Conservation (phyloP, 2,888 invertebrate genomes). For the Lepeophtheirus nordmannii region DNA sequence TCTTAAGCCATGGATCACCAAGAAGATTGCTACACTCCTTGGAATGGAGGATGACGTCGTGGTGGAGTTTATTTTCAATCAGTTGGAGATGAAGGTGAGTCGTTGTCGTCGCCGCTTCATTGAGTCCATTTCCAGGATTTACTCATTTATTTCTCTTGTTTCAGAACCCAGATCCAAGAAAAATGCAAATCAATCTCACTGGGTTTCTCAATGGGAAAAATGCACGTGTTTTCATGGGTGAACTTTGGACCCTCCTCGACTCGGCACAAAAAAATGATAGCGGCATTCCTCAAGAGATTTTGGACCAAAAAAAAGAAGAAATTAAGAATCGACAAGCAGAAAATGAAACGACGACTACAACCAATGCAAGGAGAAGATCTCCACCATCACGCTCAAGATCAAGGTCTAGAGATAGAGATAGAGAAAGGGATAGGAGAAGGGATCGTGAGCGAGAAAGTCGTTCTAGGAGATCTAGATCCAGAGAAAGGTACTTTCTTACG, state of each 20-base stretch:
- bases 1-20: constrained; percentile 96
- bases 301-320: constrained; percentile 92
- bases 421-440: constrained; percentile 35
- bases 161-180: constrained; percentile 87
- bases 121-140: background rate
- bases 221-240: constrained; percentile 91
- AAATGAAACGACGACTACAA: background rate
- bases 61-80: constrained; percentile 95
- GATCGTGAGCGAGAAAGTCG: constrained; percentile 33
- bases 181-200: constrained; percentile 98
- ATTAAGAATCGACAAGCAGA: constrained; percentile 52
- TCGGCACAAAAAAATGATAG: constrained; percentile 88
- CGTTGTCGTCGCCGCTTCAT: background rate
- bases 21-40: constrained; percentile 84
- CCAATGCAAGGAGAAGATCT: constrained; percentile 26
- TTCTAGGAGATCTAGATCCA: constrained; percentile 31
- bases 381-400: constrained; percentile 25
- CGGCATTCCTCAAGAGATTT: constrained; percentile 84
- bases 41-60: constrained; percentile 98
- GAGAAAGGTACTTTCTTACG: background rate
- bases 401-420: too few relatives aligned
- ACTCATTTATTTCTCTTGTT: constrained; percentile 32
- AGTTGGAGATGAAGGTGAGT: constrained; percentile 81
- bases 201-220: constrained; percentile 96
- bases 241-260: constrained; percentile 83